Evolutionary conservation across 2,113 vertebrate genomes (phyloP), one percentile per base, ranked within the genome.

Genomic region (Calyptomena viridis): DNA sequence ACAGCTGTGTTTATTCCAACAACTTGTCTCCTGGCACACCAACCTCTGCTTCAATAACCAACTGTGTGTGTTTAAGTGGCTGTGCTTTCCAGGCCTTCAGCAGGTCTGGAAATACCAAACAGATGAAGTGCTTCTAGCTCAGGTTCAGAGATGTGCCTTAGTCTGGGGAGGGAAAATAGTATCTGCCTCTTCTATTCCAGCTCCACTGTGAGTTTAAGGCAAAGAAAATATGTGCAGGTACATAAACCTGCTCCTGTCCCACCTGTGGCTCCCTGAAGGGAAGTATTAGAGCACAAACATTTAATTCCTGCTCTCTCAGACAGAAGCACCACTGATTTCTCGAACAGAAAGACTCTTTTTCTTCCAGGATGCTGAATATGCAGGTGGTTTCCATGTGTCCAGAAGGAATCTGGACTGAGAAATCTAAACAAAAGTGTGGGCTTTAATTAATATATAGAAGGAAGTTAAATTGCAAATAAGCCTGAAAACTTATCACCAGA

Each of bases 1-100:
- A 86, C 85, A 87, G 90, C 90, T 94, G 62, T 94, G 88, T 82
- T 97, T 95, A 82, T 84, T 84, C 77, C 83, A 75, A 18, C 77
- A 89, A 18, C 76, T 37, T 30, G 28, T 59, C 35, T 69, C 37
- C 69, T 6, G 8, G 28, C 44, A 46, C 66, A 84, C 40, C 83
- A 79, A 56, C 62, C 56, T 88, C 68, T 89, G 69, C 86, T 79
- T 77, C 86, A 94, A n/a, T 20, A 60, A 75, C n/a, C 56, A 81
- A 14, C 31, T 30, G 20, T 88, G 53, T 89, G 23, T 78, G 39
- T 50, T 81, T 60, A n/a, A 28, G 83, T 53, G 90, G 90, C 60
- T 84, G 85, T 2, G 27, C 90, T 91, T 93, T 90, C 93, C 53
- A 92, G 64, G 80, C n/a, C 73, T 74, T 78, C 76, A 67, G 62